Base-by-base conservation (phyloP, 2,797 vertebrate genomes). In the Yasuhikotakia modesta region DNA sequence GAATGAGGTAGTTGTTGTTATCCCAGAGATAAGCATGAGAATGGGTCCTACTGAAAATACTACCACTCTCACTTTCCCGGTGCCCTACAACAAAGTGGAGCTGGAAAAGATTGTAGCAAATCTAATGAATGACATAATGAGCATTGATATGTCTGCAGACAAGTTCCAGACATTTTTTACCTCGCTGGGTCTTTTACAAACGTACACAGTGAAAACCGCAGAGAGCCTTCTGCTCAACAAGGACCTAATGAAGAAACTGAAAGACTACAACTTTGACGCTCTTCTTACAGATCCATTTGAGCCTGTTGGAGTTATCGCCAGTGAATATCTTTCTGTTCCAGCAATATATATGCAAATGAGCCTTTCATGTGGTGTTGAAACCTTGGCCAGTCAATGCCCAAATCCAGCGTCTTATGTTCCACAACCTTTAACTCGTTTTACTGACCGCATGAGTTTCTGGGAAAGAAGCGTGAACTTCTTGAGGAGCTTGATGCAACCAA, bases 291-390 rank as follows among this genome's bases (percentile, higher is more conserved):
- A 90, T 64, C 87, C 91, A 0, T 82, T 87, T 27, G 81, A 85
- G 14, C 82, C 86, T 0, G 84, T 86, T 2, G 90, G 91, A 22
- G 82, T 86, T 68, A 90, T 91, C 11, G 0, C 90, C 55, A 87
- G 91, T 0, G 88, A 91, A 67, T 84, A 88, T 45, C 89, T 94
- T 17, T 85, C 70, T 0, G 12, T 92, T 16, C 88, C 91, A 46
- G 88, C 87, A 0, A 73, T 89, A 30, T 90, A 85, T 61, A 70
- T 89, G 2, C n/a, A 87, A 11, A 81, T 85, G 2, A 86, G 86
- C 30, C 71, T 90, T 32, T 87, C 88, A 0, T 91, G 87, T 30
- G 39, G 82, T 7, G 35, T 88, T 11, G 86, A 90, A 0, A 75
- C 50, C 32, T 60, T 76, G 0, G 86, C 83, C 35, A 86, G 83